Conservation (phyloP, 2,113 vertebrate species). For the Aphyosemion australe region DNA sequence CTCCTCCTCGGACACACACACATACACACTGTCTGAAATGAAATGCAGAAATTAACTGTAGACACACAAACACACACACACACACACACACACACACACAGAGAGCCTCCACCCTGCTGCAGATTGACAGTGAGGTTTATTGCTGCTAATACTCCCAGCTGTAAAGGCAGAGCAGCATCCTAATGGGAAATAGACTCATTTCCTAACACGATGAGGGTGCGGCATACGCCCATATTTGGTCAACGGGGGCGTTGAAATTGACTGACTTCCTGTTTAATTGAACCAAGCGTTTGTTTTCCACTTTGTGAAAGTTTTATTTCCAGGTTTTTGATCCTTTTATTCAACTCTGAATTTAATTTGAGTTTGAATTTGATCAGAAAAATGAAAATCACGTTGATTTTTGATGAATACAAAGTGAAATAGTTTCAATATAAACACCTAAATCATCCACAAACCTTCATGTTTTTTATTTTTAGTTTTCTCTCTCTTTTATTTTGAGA, state of each 20-base stretch:
- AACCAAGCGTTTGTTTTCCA: constrained; percentile 4
- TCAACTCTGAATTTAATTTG: neutral
- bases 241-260: constrained; percentile 52
- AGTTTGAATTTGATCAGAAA: too few relatives aligned
- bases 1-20: constrained; percentile 21
- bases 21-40: constrained; percentile 9
- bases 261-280: constrained; percentile 36
- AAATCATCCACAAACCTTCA: too few relatives aligned
- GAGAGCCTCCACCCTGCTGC: constrained; percentile 33
- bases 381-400: too few relatives aligned
- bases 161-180: constrained; percentile 68
- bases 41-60: constrained; percentile 34
- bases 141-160: constrained; percentile 75
- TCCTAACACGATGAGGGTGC: constrained; percentile 65
- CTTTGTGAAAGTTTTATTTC: constrained; percentile 27
- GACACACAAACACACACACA: constrained; percentile 20
- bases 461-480: too few relatives aligned
- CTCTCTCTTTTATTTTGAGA: neutral
- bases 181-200: constrained; percentile 76
- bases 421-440: too few relatives aligned
- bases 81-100: constrained; percentile 26
- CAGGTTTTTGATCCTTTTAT: neutral
- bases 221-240: constrained; percentile 65
- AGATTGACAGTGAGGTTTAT: constrained; percentile 75
- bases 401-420: too few relatives aligned